Percentiles rank a stretch among this genome's conserved stretches.
Evolutionary conservation across 2,888 invertebrate species (phyloP).

Genomic region (Hetaerina titia): DNA sequence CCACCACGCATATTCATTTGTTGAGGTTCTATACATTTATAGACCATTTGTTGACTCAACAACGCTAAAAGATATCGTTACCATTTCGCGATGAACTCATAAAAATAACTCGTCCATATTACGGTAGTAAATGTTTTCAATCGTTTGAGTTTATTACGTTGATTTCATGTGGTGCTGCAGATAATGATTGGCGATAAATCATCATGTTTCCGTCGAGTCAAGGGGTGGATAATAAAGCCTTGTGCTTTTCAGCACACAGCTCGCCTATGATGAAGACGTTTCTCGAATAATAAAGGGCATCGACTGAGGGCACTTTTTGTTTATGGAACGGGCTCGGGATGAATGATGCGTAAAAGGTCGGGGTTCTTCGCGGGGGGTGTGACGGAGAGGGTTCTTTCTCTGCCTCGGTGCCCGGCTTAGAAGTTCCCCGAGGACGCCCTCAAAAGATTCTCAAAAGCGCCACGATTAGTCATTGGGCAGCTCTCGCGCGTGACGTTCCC

Average conservation of each 20-base stretch:
- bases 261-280: not conserved
- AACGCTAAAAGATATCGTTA: too few relatives aligned
- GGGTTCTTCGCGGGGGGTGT: not conserved
- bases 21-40: too few relatives aligned
- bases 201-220: too few relatives aligned
- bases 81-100: too few relatives aligned
- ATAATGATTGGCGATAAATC: too few relatives aligned
- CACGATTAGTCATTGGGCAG: conserved; percentile 21
- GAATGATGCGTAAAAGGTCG: conserved; percentile 25
- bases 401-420: not conserved
- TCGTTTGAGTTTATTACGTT: not conserved
- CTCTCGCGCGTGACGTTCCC: conserved; percentile 35
- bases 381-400: not conserved
- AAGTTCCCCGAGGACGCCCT: not conserved
- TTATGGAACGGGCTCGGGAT: not conserved
- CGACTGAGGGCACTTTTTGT: not conserved
- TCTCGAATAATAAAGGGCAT: not conserved
- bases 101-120: too few relatives aligned
- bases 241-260: not conserved
- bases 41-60: too few relatives aligned
- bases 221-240: not conserved
- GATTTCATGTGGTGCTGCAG: not conserved
- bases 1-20: too few relatives aligned
- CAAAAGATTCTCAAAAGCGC: not conserved
- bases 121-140: not conserved